Percentiles rank a stretch among this genome's conserved stretches.
Evolutionary conservation across 2,888 invertebrate genomes (phyloP).

Genomic region (Nebria brevicollis): DNA sequence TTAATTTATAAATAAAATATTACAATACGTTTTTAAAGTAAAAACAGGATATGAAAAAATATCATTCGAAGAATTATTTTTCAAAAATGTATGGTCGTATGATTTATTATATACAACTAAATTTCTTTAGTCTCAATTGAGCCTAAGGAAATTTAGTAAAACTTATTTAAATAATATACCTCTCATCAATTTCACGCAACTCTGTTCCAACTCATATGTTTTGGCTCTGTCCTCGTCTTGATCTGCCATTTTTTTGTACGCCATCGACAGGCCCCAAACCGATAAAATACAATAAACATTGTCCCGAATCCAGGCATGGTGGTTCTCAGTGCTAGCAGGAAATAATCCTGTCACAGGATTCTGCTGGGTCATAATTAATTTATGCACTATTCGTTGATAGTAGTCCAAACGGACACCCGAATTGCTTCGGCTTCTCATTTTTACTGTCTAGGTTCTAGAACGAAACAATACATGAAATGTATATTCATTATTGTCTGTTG

Average conservation of each 20-base stretch:
- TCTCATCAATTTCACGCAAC: conserved; percentile 88
- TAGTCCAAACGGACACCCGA: conserved; percentile 95
- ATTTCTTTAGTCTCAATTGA: no score
- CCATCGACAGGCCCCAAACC: conserved; percentile 98
- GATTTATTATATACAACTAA: no score
- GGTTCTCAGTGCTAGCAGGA: conserved; percentile 85
- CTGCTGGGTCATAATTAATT: conserved; percentile 92
- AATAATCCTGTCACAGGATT: conserved; percentile 98
- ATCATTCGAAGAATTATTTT: no score
- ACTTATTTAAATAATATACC: conserved; percentile 60
- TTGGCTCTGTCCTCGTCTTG: conserved; percentile 98
- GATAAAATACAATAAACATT: conserved; percentile 97
- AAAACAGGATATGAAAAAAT: no score
- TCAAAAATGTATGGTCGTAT: no score
- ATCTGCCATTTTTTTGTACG: conserved; percentile 98
- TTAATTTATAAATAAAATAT: no score
- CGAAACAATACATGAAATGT: background rate
- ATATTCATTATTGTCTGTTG: conserved; percentile 12
- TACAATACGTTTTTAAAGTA: no score
- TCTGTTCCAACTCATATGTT: conserved; percentile 96
- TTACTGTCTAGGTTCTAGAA: conserved; percentile 39
- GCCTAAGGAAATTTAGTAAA: no score
- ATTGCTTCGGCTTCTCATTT: conserved; percentile 88
- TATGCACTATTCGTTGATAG: conserved; percentile 93
- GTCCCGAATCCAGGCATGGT: conserved; percentile 98